Evolutionary conservation across 2,797 vertebrate species (phyloP).

Genomic region (Holocentrus rufus): DNA sequence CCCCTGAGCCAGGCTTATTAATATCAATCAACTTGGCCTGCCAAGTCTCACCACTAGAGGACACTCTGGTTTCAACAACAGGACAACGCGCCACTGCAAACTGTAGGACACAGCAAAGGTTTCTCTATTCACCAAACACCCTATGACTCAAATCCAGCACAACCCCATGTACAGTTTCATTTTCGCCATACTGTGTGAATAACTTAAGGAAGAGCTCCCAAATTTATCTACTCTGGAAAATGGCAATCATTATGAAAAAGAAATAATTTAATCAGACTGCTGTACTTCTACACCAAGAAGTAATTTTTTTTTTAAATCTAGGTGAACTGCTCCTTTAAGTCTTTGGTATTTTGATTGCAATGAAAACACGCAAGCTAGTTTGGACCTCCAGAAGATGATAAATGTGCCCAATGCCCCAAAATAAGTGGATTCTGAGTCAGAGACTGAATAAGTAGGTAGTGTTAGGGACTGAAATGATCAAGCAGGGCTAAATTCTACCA

Average conservation of each 20-base stretch:
- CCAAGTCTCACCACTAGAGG: conserved; percentile 88
- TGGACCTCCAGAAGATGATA: conserved; percentile 50
- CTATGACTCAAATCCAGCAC: conserved; percentile 74
- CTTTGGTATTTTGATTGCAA: conserved; percentile 38
- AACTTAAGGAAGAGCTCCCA: conserved; percentile 7
- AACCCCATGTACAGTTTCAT: conserved; percentile 20
- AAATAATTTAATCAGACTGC: not conserved
- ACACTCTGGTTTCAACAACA: conserved; percentile 76
- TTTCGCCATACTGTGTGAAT: conserved; percentile 14
- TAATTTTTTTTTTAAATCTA: conserved; percentile 19
- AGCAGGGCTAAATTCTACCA: not conserved
- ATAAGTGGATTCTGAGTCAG: conserved; percentile 41
- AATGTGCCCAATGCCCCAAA: conserved; percentile 17
- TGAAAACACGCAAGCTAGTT: conserved; percentile 29
- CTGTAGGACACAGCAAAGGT: conserved; percentile 71
- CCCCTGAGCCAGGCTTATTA: conserved; percentile 69
- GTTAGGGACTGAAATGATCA: not conserved
- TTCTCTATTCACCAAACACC: conserved; percentile 45
- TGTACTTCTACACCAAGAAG: not conserved
- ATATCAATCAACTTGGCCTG: conserved; percentile 87
- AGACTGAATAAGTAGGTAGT: conserved; percentile 17
- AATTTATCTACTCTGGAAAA: conserved; percentile 9
- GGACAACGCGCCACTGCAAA: conserved; percentile 76
- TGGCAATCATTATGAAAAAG: not conserved
- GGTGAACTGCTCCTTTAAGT: conserved; percentile 12